Conservation (phyloP, 2,797 vertebrate species). For the Vireo griseus region DNA sequence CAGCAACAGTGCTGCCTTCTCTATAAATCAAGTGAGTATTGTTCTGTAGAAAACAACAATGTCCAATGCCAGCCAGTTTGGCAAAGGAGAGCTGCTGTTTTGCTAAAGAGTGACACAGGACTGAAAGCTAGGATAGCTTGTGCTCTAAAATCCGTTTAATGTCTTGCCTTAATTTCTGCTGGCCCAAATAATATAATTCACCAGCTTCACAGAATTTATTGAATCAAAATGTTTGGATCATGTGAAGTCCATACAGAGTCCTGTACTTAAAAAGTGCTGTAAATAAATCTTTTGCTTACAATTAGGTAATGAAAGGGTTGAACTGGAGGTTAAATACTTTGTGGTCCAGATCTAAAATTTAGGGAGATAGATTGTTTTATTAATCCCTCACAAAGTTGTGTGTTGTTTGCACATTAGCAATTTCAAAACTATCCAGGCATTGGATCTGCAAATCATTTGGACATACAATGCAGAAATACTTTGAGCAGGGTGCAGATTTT, state of each 20-base stretch:
- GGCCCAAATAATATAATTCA: background rate
- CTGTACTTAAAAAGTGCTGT: background rate
- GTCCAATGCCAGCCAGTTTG: background rate
- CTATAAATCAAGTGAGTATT: conserved; percentile 87
- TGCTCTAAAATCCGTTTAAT: background rate
- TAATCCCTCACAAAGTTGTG: background rate
- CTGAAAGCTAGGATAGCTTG: background rate
- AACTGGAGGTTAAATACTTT: background rate
- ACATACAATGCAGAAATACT: background rate
- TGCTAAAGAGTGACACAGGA: background rate
- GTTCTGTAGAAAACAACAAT: background rate
- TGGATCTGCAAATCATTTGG: background rate
- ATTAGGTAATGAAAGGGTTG: background rate
- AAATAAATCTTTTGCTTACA: background rate
- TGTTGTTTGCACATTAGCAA: background rate
- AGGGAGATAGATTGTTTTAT: background rate
- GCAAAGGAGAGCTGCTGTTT: background rate
- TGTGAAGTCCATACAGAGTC: background rate
- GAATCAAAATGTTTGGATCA: background rate
- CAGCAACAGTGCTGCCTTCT: conserved; percentile 92
- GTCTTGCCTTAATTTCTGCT: background rate
- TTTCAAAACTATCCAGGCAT: background rate
- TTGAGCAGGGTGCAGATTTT: background rate
- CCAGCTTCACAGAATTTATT: background rate
- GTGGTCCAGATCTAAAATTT: background rate